Base-by-base conservation (phyloP, 2,113 vertebrate genomes). In the Narcine bancroftii region DNA sequence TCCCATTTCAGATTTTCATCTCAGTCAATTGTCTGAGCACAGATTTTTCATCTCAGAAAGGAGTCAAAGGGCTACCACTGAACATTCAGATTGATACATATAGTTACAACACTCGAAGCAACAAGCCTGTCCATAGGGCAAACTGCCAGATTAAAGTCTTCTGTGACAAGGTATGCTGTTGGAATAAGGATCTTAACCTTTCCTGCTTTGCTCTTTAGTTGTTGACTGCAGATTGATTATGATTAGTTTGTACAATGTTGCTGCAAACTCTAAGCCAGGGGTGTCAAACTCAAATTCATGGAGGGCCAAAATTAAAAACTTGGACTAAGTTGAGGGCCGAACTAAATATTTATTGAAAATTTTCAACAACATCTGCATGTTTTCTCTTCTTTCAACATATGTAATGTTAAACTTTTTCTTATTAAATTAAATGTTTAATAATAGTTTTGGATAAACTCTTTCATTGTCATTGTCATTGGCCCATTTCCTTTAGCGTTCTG, bases 111-210 rank as follows among this genome's bases (percentile, higher is more conserved):
- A 98, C 98, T 96, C 98, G 99, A 93, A 99, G 99, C 95, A 99
- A 99, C 96, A 99, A 99, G 93, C 99, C 99, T 17, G 97, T 98
- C 93, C 99, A 99, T 94, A 97, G 99, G 7, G 98, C 98, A 71
- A 98, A 95, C 95, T 99, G 99, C 96, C 99, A 99, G 95, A 99
- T 99, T 93, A 99, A 99, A 94, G 99, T 99, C 93, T 99, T 99
- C 95, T 99, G 99, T 0, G 98, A 99, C 95, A 99, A 99, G 96
- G 97, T 97, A 93, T 93, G 92, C 17, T 85, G 13, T n/a, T 85
- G 50, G 81, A n/a, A 5, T 56, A n/a, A 56, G 53, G 4, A 33
- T 42, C 53, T 3, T 60, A 85, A 85, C 66, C 36, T 60, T 56
- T 87, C 21, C n/a, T n/a, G 17, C 36, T 87, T 21, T 36, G 11